Evolutionary conservation across 2,888 invertebrate species (phyloP), one percentile per base, ranked within the genome.

Genomic region (Drosophila melanosoma): DNA sequence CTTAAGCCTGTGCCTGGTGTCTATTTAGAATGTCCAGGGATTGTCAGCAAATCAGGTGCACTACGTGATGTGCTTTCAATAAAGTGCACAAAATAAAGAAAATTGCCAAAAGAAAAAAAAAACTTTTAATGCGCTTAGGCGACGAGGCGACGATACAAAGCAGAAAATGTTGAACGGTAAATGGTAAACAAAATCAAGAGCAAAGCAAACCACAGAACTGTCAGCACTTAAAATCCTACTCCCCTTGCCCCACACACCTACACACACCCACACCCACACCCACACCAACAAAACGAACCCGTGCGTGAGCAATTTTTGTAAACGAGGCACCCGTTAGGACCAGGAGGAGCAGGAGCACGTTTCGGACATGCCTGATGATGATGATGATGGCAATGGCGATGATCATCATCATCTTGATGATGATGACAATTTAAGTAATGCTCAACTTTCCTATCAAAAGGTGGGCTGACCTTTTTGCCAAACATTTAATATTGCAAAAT

Each of bases 1-100:
- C 73, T 63, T 80, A 77, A 83, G 76, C 77, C 79, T 76, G 61
- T 76, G 53, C 59, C 40, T 69, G 66, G 35, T 68, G 64, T 54
- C 80, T 83, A 72, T 74, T 78, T 81, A 80, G 75, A 84, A 81
- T 82, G 79, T 86, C 70, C 79, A 68, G 75, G 85, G 82, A 87
- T 82, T 90, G 83, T 81, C 85, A 82, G 79, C 89, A 91, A 91
- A 91, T 86, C 90, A 91, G 91, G 89, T 91, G 85, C 84, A 91
- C 82, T 81, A 91, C 91, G 91, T 91, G 91, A 88, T 86, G 82
- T 90, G 87, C 87, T 88, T 87, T 78, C 81, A 81, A 83, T 83
- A 85, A 87, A 87, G 78, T 85, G 87, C 80, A 84, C 87, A 66
- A 76, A 73, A 78, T 72, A 77, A 72, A 73, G 59, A 62, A 69